phyloP scores from a whole-genome alignment of 2,113 vertebrate species.

The Microcebus jonahi region DNA sequence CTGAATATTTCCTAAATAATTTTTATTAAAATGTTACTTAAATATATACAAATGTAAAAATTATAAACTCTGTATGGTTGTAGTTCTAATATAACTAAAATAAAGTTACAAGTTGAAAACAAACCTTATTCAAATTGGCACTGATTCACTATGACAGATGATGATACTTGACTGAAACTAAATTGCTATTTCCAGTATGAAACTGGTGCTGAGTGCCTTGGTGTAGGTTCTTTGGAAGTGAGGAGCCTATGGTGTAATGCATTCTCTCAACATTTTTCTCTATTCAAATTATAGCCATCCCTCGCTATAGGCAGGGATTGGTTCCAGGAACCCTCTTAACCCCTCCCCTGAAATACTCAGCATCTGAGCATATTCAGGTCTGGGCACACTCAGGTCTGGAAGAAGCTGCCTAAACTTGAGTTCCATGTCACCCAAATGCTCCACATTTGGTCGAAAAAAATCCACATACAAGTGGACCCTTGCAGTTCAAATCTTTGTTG shows the following conservation, averaged over 20 bases:
- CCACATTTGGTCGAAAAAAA: not conserved
- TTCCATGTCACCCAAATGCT: not conserved
- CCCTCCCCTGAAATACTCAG: not conserved
- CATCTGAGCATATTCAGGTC: not conserved
- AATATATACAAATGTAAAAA: not conserved
- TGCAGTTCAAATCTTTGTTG: not conserved
- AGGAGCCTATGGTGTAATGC: not conserved
- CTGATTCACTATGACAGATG: conserved; percentile 12
- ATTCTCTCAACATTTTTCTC: not conserved
- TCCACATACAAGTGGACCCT: not conserved
- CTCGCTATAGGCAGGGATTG: not conserved
- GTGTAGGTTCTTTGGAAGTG: not conserved
- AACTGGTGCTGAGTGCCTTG: not conserved
- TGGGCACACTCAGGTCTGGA: not conserved
- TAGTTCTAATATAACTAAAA: conserved; percentile 37
- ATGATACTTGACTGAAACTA: not conserved
- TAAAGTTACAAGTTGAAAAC: conserved; percentile 36
- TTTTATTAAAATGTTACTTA: conserved; percentile 49
- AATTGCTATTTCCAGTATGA: not conserved
- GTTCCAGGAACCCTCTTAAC: not conserved
- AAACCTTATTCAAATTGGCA: conserved; percentile 11
- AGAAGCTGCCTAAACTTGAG: not conserved
- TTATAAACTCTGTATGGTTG: not conserved
- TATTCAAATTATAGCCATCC: not conserved
- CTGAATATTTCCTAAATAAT: not conserved